Conservation (phyloP, 2,113 vertebrate genomes). For the Callorhinus ursinus region DNA sequence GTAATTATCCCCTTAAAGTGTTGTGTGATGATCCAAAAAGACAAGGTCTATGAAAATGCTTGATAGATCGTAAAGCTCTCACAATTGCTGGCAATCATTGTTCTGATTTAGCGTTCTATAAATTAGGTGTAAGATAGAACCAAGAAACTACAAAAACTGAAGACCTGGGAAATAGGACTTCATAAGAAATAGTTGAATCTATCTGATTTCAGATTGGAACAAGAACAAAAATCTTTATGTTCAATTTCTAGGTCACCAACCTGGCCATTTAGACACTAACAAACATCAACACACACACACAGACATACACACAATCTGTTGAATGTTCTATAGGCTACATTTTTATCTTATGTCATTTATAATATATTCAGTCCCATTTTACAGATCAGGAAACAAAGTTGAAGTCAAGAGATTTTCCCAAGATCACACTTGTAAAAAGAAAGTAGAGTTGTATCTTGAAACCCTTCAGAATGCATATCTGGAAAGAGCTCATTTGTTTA, state of each 20-base stretch:
- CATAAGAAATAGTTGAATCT: neutral
- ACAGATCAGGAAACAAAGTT: neutral
- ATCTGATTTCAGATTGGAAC: neutral
- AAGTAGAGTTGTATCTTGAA: neutral
- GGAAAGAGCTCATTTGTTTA: neutral
- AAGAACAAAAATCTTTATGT: neutral
- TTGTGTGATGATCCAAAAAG: neutral
- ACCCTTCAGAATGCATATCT: neutral
- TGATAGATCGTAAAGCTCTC: constrained; percentile 28
- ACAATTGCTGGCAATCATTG: neutral
- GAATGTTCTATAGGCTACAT: neutral
- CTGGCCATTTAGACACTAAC: neutral
- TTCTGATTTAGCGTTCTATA: constrained; percentile 31
- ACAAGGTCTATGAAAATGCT: constrained; percentile 3
- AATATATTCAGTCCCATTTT: neutral
- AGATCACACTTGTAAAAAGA: neutral
- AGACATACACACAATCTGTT: neutral
- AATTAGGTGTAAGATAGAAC: neutral
- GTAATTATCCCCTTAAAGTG: neutral
- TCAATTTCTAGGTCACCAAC: neutral
- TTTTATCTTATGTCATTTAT: neutral
- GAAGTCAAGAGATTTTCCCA: neutral
- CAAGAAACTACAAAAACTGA: neutral
- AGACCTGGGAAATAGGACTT: neutral
- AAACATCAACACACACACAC: neutral